These are phyloP conservation scores for Himantopus leucocephalus DNA, from an alignment of 2,113 vertebrate species.

Conservation along the genomic window DNA sequence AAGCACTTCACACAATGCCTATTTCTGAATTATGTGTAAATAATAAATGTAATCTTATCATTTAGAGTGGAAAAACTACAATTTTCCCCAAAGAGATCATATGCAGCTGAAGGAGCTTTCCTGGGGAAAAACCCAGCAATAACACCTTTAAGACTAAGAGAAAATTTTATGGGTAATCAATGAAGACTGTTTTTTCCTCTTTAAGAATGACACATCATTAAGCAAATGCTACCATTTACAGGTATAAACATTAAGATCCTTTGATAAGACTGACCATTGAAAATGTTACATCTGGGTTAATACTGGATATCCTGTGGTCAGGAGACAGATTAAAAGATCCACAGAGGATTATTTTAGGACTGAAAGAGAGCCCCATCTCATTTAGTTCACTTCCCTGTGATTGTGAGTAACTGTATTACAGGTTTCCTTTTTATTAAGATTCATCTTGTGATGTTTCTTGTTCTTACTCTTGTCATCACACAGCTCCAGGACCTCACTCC, in stretches of 20 bases:
- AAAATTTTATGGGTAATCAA: not conserved
- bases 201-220: not conserved
- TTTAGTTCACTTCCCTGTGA: not conserved
- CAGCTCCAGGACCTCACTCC: not conserved
- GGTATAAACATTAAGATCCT: not conserved
- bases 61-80: not conserved
- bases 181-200: not conserved
- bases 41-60: not conserved
- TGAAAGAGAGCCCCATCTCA: not conserved
- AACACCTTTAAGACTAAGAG: not conserved
- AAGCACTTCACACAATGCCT: conserved; percentile 9
- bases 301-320: not conserved
- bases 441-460: not conserved
- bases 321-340: not conserved
- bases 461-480: not conserved
- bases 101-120: not conserved
- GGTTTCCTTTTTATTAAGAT: not conserved
- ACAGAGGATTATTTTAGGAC: not conserved
- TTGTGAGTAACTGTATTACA: not conserved
- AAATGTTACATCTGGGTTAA: not conserved
- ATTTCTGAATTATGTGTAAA: conserved; percentile 28
- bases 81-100: not conserved
- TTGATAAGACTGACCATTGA: not conserved
- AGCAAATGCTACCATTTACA: not conserved
- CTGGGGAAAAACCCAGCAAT: not conserved